These are phyloP conservation scores for Alcis repandata DNA, from an alignment of 2,888 invertebrate genomes.

Conservation along the genomic window DNA sequence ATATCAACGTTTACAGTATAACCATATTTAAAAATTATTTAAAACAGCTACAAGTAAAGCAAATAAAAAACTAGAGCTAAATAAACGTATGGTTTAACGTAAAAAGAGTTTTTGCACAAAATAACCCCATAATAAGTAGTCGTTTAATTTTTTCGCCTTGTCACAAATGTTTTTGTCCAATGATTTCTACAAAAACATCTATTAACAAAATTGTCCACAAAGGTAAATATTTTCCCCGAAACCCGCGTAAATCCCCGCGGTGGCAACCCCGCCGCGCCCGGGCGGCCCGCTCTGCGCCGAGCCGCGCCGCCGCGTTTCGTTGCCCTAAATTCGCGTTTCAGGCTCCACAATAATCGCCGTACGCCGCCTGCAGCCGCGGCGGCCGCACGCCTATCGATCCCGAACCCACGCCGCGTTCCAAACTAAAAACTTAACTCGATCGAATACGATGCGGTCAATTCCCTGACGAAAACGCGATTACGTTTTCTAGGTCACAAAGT, in stretches of 20 bases:
- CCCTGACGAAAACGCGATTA: constrained; percentile 70
- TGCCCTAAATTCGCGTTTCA: constrained; percentile 83
- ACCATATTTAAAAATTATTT: no score
- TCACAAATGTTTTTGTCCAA: no score
- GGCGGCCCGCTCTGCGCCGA: constrained; percentile 40
- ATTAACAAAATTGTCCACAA: no score
- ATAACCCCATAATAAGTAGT: no score
- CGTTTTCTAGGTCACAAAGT: constrained; percentile 78
- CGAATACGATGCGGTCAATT: constrained; percentile 80
- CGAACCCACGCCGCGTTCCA: constrained; percentile 61
- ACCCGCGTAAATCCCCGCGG: background rate
- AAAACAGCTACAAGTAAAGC: no score
- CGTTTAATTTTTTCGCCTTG: no score
- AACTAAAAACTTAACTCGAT: constrained; percentile 83
- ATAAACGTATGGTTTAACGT: no score
- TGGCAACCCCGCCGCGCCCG: constrained; percentile 28
- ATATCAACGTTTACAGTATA: no score
- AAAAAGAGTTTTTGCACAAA: no score
- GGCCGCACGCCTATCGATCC: constrained; percentile 81
- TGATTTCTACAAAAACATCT: no score
- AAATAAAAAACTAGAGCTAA: no score
- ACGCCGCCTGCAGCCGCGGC: constrained; percentile 78
- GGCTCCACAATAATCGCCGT: constrained; percentile 79
- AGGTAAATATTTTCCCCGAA: background rate
- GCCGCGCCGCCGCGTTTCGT: constrained; percentile 68